Evolutionary conservation across 2,888 invertebrate genomes (phyloP).

Genomic region (Eupithecia tripunctaria): DNA sequence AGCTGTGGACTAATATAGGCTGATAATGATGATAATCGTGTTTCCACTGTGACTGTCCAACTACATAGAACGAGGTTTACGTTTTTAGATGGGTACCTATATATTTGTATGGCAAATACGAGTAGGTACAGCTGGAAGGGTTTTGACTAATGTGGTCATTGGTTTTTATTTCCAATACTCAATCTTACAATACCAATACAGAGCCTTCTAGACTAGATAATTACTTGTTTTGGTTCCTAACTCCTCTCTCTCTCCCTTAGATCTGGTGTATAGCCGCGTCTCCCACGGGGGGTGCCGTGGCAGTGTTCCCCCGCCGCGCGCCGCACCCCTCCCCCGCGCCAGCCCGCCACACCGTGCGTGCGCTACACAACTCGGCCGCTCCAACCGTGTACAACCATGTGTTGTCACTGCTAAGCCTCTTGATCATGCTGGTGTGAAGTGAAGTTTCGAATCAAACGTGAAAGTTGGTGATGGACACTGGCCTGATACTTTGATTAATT

Average conservation of each 20-base stretch:
- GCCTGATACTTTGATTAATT: not conserved
- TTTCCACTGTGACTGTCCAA: not conserved
- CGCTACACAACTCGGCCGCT: slow-evolving; percentile 54
- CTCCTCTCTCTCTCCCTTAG: slow-evolving; percentile 33
- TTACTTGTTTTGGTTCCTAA: not conserved
- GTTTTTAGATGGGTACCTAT: not conserved
- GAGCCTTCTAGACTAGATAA: not conserved
- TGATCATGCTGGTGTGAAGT: not conserved
- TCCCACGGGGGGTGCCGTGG: slow-evolving; percentile 65
- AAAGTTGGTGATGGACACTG: not conserved
- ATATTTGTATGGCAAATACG: not conserved
- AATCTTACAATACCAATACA: not conserved
- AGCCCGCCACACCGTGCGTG: slow-evolving; percentile 68
- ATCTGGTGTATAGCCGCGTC: slow-evolving; percentile 73
- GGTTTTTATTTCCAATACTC: not conserved
- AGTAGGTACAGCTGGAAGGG: not conserved
- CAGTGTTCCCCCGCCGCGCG: slow-evolving; percentile 68
- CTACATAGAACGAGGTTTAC: not conserved
- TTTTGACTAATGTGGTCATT: not conserved
- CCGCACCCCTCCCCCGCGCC: slow-evolving; percentile 67
- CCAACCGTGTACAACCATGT: not conserved
- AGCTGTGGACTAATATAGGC: no score
- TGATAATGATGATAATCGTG: no score
- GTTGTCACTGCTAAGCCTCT: not conserved
- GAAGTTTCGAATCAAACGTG: not conserved